A percentile compares a stretch with the other conserved stretches of the same genome.
Evolutionary conservation across 2,888 invertebrate species (phyloP).

Genomic region (Hecatera dysodea): DNA sequence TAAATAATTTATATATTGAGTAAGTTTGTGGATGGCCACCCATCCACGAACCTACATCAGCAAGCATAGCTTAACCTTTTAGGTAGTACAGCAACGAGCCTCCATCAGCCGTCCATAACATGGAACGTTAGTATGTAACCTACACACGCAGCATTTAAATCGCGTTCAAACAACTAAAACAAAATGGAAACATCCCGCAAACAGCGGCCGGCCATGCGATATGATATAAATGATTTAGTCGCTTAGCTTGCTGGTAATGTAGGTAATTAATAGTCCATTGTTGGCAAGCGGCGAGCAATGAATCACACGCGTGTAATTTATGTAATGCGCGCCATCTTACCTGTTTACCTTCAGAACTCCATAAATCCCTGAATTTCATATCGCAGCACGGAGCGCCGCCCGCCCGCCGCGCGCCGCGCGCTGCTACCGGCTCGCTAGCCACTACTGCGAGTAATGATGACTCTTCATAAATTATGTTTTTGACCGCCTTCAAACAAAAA

Average conservation of each 20-base stretch:
- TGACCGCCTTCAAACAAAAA: too few relatives aligned
- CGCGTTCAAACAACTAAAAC: not conserved
- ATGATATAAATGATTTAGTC: constrained; percentile 38
- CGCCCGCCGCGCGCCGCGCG: too few relatives aligned
- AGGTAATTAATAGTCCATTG: constrained; percentile 53
- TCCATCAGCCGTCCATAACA: not conserved
- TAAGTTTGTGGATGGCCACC: too few relatives aligned
- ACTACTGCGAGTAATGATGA: not conserved
- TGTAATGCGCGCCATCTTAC: constrained; percentile 45
- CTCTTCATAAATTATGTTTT: too few relatives aligned
- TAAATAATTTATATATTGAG: too few relatives aligned
- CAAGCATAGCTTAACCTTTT: too few relatives aligned
- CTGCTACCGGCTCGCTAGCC: not conserved
- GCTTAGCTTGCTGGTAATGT: constrained; percentile 35
- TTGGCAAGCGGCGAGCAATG: constrained; percentile 36
- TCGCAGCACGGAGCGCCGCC: not conserved
- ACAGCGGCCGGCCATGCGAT: constrained; percentile 2
- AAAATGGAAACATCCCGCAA: not conserved
- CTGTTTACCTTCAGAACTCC: constrained; percentile 45
- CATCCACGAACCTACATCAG: too few relatives aligned
- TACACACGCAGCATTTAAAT: not conserved
- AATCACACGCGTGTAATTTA: constrained; percentile 45
- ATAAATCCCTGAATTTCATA: constrained; percentile 46
- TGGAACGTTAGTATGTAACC: not conserved
- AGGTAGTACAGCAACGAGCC: too few relatives aligned